A percentile compares a stretch with the other conserved stretches of the same genome.
Conservation (phyloP, 2,888 invertebrate genomes). For the Mesochorus sp. region DNA sequence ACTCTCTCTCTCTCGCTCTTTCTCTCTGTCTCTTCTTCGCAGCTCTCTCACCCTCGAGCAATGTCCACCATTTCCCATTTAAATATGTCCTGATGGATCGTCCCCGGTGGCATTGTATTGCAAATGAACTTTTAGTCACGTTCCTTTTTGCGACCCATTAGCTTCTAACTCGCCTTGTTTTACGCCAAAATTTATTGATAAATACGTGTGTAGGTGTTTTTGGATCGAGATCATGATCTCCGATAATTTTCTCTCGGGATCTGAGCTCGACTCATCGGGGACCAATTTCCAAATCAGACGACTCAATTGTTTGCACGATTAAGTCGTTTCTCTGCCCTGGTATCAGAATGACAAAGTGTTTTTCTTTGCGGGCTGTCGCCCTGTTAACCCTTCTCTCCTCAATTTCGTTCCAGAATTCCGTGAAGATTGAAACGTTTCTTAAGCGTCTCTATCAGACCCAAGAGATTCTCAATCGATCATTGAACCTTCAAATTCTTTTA, state of each 20-base stretch:
- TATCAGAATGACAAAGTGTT: too few species aligned
- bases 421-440: slow-evolving; percentile 39
- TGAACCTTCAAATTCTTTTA: too few species aligned
- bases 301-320: too few species aligned
- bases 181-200: slow-evolving; percentile 29
- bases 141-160: slow-evolving; percentile 55
- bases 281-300: too few species aligned
- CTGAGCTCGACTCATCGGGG: too few species aligned
- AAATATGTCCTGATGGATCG: slow-evolving; percentile 54
- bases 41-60: slow-evolving; percentile 5
- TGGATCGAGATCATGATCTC: background rate
- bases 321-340: too few species aligned
- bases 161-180: slow-evolving; percentile 45
- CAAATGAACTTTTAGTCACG: slow-evolving; percentile 61
- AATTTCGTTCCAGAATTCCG: slow-evolving; percentile 19
- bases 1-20: background rate
- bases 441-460: background rate
- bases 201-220: too few species aligned
- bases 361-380: too few species aligned
- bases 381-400: too few species aligned
- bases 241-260: background rate
- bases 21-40: background rate
- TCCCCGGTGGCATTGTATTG: slow-evolving; percentile 48
- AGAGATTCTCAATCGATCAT: slow-evolving; percentile 11
- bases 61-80: slow-evolving; percentile 52